Conservation (phyloP, 2,113 vertebrate genomes). For the Rhodinocichla rosea region DNA sequence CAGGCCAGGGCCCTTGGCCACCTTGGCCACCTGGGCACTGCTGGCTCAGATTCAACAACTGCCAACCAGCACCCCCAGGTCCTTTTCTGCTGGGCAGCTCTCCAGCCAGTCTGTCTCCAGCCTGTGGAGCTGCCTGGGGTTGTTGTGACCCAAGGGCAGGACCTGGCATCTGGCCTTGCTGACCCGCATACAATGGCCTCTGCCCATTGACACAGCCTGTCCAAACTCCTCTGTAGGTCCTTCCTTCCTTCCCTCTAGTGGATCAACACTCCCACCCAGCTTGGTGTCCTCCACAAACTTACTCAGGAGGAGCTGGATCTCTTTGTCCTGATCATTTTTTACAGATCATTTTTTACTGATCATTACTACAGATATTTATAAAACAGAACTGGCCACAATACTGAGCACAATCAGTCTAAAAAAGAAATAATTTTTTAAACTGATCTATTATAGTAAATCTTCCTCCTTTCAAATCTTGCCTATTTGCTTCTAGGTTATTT, state of each 20-base stretch:
- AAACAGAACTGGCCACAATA: background rate
- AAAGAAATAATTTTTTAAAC: background rate
- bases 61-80: background rate
- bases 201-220: background rate
- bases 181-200: background rate
- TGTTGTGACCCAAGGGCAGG: background rate
- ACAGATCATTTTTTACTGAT: background rate
- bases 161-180: background rate
- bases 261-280: background rate
- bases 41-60: background rate
- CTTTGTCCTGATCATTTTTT: background rate
- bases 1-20: background rate
- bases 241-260: background rate
- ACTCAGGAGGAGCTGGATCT: background rate
- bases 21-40: background rate
- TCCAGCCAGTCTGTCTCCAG: background rate
- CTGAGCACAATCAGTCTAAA: background rate
- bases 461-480: background rate
- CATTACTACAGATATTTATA: background rate
- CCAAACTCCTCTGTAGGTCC: background rate
- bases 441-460: background rate
- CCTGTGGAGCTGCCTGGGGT: background rate
- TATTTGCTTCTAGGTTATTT: background rate
- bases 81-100: background rate
- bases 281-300: background rate